Evolutionary conservation across 1,140 invertebrate genomes (phyloP).

Genomic region (Antheraea mylitta): DNA sequence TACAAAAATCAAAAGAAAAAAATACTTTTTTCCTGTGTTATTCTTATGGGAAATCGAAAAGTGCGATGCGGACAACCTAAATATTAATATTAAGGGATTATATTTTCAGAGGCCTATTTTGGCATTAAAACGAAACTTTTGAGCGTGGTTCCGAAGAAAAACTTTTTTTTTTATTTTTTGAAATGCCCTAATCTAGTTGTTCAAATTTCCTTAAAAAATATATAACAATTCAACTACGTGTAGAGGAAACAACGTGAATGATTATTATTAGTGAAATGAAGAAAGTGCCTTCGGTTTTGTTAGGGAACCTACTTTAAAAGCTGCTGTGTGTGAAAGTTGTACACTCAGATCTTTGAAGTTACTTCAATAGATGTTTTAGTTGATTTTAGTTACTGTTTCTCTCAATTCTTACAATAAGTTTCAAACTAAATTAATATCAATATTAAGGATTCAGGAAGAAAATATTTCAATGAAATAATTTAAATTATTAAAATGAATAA

Average conservation of each 20-base stretch:
- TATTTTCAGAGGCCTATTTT: no score
- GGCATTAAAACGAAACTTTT: no score
- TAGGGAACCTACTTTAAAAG: not conserved
- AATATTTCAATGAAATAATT: not conserved
- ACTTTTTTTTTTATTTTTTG: no score
- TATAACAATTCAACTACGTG: not conserved
- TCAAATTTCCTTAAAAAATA: not conserved
- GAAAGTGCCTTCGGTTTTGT: slow-evolving; percentile 23
- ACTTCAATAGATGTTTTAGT: not conserved
- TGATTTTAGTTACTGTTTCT: not conserved
- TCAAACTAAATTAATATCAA: not conserved
- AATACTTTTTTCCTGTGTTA: no score
- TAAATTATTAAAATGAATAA: not conserved
- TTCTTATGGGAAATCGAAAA: no score
- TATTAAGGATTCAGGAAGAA: not conserved
- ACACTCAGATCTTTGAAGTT: not conserved
- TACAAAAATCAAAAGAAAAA: no score
- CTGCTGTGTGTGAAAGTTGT: not conserved
- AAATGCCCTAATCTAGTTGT: no score
- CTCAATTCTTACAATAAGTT: not conserved
- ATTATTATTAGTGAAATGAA: slow-evolving; percentile 6
- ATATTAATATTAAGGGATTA: no score
- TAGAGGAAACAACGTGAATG: not conserved
- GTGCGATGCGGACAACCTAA: no score
- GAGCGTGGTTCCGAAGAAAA: no score